Evolutionary conservation across 2,888 invertebrate species (phyloP).

Genomic region (Arge pagana): DNA sequence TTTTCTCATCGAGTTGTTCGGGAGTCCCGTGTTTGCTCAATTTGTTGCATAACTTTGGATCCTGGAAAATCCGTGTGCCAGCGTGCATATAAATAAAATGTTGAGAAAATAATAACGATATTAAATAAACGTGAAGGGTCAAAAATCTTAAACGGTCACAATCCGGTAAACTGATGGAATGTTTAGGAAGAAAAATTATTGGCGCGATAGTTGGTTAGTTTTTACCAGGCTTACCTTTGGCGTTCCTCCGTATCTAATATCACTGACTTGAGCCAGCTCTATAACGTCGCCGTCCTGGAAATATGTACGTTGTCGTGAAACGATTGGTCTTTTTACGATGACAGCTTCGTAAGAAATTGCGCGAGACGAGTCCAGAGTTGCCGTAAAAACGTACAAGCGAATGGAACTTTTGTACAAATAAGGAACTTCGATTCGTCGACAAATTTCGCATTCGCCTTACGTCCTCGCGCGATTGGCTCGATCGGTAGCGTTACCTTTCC

Average conservation of each 20-base stretch:
- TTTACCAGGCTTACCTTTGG: conserved; percentile 48
- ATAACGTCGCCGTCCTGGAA: conserved; percentile 54
- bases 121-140: no score
- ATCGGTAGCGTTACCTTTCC: no score
- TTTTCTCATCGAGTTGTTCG: conserved; percentile 64
- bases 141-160: no score
- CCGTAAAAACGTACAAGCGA: neutral
- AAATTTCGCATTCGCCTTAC: no score
- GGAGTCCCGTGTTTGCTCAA: conserved; percentile 58
- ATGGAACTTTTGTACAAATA: no score
- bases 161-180: neutral
- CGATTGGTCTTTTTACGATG: neutral
- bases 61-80: conserved; percentile 46
- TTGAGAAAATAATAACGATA: neutral
- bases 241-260: conserved; percentile 54
- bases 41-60: conserved; percentile 61
- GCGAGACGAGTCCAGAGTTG: neutral
- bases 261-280: conserved; percentile 55
- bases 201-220: no score
- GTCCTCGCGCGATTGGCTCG: no score
- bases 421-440: no score
- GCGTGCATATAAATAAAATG: neutral
- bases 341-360: neutral
- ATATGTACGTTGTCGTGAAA: neutral
- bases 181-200: neutral